phyloP scores from a whole-genome alignment of 2,797 vertebrate genomes.

The Mormyrus proboscirostris region DNA sequence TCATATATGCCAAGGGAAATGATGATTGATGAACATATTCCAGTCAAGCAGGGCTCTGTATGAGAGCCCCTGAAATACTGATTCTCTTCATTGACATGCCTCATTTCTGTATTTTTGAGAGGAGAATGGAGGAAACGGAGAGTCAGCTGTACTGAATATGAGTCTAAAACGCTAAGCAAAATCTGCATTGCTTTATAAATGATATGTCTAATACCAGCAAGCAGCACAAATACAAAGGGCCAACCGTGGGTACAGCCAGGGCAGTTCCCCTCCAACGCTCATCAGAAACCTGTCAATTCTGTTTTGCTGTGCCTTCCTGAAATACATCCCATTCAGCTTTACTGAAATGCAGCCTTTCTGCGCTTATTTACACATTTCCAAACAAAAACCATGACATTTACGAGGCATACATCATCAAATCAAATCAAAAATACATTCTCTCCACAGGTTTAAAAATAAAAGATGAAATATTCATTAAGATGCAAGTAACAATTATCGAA shows the following conservation, averaged over 20 bases:
- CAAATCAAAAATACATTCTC: not conserved
- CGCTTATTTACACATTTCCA: not conserved
- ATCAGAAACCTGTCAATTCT: not conserved
- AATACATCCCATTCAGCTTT: not conserved
- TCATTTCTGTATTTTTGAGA: not conserved
- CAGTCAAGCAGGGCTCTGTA: not conserved
- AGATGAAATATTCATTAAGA: not conserved
- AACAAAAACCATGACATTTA: not conserved
- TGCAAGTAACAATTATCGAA: not conserved
- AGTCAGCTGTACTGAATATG: constrained; percentile 7
- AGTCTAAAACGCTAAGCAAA: not conserved
- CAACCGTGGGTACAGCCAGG: not conserved
- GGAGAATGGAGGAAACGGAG: not conserved
- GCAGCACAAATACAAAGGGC: constrained; percentile 15
- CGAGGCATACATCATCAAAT: not conserved
- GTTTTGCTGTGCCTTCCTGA: not conserved
- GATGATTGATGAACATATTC: not conserved
- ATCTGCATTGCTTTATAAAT: constrained; percentile 33
- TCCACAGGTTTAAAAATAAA: not conserved
- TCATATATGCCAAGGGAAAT: not conserved
- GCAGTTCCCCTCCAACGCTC: not conserved
- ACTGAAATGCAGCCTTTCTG: not conserved
- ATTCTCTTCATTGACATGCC: not conserved
- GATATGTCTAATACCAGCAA: constrained; percentile 32
- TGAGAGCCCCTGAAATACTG: not conserved